Evolutionary conservation across 2,888 invertebrate genomes (phyloP).

Genomic region (Chrysodeixis includens): DNA sequence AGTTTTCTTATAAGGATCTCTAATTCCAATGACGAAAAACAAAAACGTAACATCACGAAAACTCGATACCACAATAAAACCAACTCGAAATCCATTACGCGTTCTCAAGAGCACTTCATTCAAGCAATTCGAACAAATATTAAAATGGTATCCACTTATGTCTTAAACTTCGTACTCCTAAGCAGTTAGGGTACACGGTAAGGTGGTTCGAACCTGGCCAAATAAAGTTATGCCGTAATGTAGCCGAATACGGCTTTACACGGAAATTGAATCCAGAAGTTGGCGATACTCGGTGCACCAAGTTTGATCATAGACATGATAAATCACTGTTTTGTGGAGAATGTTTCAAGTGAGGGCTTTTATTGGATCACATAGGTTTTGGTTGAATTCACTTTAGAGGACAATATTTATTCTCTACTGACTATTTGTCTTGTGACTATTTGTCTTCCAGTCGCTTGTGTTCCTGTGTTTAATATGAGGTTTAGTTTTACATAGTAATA

Average conservation of each 20-base stretch:
- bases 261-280: slow-evolving; percentile 76
- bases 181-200: slow-evolving; percentile 17
- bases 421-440: background rate
- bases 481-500: too few species aligned
- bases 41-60: background rate
- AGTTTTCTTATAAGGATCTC: too few species aligned
- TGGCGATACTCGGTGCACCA: slow-evolving; percentile 51
- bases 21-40: background rate
- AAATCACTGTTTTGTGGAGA: slow-evolving; percentile 48
- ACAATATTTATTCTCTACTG: background rate
- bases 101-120: background rate
- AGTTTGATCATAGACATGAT: slow-evolving; percentile 55
- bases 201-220: slow-evolving; percentile 48
- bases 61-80: slow-evolving; percentile 1
- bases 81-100: background rate
- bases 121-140: slow-evolving; percentile 30
- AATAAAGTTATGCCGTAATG: slow-evolving; percentile 69
- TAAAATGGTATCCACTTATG: slow-evolving; percentile 36
- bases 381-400: background rate
- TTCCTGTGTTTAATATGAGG: too few species aligned
- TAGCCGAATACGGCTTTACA: slow-evolving; percentile 64
- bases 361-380: slow-evolving; percentile 8
- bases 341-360: slow-evolving; percentile 21
- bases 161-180: slow-evolving; percentile 30
- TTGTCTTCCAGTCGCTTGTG: too few species aligned